These are phyloP conservation scores for Melolontha melolontha DNA, from an alignment of 2,888 invertebrate species.

Conservation along the genomic window DNA sequence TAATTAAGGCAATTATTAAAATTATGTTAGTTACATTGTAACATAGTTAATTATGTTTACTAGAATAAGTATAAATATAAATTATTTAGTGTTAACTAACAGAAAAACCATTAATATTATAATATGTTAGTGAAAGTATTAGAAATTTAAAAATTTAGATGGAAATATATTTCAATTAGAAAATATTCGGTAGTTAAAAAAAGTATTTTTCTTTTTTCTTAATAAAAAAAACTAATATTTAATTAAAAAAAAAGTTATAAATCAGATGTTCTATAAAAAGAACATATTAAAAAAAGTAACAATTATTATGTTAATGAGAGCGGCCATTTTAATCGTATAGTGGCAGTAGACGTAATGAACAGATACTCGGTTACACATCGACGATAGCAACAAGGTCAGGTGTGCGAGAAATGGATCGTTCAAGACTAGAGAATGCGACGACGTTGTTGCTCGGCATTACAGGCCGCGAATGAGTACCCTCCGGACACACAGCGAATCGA, in stretches of 20 bases:
- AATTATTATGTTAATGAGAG: conserved; percentile 29
- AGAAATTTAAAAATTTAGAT: too few relatives aligned
- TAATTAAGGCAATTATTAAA: too few relatives aligned
- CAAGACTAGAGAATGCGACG: conserved; percentile 20
- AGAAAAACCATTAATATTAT: too few relatives aligned
- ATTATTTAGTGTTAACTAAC: too few relatives aligned
- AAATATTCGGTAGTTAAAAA: too few relatives aligned
- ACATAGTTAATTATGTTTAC: too few relatives aligned
- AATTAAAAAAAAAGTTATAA: conserved; percentile 8
- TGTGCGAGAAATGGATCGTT: conserved; percentile 47
- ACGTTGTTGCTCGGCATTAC: conserved; percentile 21
- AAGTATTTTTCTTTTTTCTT: not conserved
- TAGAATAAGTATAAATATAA: too few relatives aligned
- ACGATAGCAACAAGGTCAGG: conserved; percentile 54
- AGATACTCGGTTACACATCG: conserved; percentile 34
- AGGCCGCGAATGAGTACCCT: conserved; percentile 52
- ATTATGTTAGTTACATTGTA: too few relatives aligned
- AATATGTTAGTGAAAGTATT: too few relatives aligned
- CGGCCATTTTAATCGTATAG: conserved; percentile 39
- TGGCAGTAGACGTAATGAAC: conserved; percentile 33
- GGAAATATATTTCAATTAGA: too few relatives aligned
- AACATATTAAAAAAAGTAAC: conserved; percentile 15
- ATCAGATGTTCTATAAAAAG: conserved; percentile 11
- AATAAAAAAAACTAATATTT: not conserved
- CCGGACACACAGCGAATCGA: conserved; percentile 49